Base-by-base conservation (phyloP, 2,888 invertebrate species). In the Aplocera efformata region DNA sequence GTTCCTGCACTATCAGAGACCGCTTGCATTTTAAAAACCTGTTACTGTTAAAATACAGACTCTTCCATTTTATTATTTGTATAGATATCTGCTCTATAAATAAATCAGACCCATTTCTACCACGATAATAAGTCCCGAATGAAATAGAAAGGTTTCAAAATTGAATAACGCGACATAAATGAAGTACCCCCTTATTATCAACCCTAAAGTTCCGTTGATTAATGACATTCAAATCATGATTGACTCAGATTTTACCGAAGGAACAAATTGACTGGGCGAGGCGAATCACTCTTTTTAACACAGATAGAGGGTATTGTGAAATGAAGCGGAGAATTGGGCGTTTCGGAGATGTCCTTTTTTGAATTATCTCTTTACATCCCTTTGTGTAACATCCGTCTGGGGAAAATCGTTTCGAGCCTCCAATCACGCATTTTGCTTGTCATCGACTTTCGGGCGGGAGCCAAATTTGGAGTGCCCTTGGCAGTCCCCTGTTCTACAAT, bases 301-400 rank as follows among this genome's bases (percentile, higher is more conserved):
- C 48, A 38, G 48, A 46, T 55, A 41, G 50, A 51, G 46, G 46
- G 54, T 37, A 43, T 47, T 25, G 41, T 45, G 53, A 61, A 63
- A 65, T 63, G 58, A 58, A 58, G 56, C 64, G 55, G 43, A 46
- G 60, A 55, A 63, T 62, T 61, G 60, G 54, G 45, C 58, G 48
- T 57, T 52, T 50, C 47, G 42, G 53, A 56, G 48, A 52, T 57
- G 58, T 58, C 50, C 55, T 53, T 51, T 59, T 63, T 58, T 52
- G 45, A 62, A 56, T 58, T 56, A 50, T 56, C 50, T 52, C 42
- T 57, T 61, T 51, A 53, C 50, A 55, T 46, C 42, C 50, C 38
- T 63, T 61, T 61, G 55, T 53, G 47, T 48, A 51, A 50, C 42
- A 31, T 52, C 39, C 51, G 42, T 36, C 49, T 50, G 34, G 52